A percentile compares a stretch with the other conserved stretches of the same genome.
These are phyloP conservation scores for Prunella fulvescens DNA, from an alignment of 2,113 vertebrate genomes.

Conservation along the genomic window DNA sequence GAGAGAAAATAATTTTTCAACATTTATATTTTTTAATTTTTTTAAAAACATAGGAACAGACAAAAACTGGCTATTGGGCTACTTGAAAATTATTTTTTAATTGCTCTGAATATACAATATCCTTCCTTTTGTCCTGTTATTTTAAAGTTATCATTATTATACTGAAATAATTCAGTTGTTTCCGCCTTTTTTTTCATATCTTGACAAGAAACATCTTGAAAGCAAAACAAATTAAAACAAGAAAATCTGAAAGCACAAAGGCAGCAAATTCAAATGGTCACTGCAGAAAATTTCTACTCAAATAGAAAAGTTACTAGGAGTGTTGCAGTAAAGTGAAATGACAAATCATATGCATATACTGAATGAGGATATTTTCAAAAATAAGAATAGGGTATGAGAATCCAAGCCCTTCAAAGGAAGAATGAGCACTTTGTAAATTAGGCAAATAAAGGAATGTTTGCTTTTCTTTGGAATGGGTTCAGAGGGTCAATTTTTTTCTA, in stretches of 20 bases:
- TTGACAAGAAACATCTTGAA: background rate
- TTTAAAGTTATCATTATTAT: background rate
- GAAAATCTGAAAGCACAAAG: background rate
- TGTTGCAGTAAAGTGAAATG: background rate
- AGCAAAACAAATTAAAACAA: background rate
- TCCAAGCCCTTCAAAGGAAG: background rate
- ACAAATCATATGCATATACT: background rate
- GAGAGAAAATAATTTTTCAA: background rate
- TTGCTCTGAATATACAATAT: background rate
- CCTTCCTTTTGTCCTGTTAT: background rate
- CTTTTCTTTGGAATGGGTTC: background rate
- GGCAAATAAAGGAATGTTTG: background rate
- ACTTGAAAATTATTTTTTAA: background rate
- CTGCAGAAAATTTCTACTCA: background rate
- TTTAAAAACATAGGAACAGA: background rate
- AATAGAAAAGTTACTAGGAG: background rate
- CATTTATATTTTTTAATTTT: background rate
- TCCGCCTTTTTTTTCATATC: background rate
- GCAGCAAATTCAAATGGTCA: background rate
- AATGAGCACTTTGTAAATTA: background rate
- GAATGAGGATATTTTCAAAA: background rate
- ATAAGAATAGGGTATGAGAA: background rate
- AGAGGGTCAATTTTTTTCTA: background rate
- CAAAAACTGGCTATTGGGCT: background rate
- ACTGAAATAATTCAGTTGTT: background rate